A percentile compares a stretch with the other conserved stretches of the same genome.
phyloP scores from a whole-genome alignment of 2,797 vertebrate species.

The Brachymystax lenok region DNA sequence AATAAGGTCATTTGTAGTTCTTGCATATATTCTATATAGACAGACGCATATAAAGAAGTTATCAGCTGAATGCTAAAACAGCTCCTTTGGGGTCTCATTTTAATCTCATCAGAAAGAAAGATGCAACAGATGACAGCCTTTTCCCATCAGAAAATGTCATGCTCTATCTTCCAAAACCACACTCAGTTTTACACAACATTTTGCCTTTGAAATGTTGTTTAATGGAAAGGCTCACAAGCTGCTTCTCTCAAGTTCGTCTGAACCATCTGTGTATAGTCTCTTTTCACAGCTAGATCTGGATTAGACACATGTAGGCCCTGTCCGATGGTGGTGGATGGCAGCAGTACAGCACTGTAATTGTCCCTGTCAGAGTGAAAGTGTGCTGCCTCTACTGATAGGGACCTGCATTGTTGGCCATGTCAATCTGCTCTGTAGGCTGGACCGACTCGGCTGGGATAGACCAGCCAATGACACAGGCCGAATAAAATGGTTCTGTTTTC shows the following conservation, averaged over 20 bases:
- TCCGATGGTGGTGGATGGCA: slow-evolving; percentile 35
- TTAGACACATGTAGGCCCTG: slow-evolving; percentile 41
- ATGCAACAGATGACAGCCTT: slow-evolving; percentile 19
- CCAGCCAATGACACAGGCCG: slow-evolving; percentile 43
- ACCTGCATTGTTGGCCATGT: slow-evolving; percentile 50
- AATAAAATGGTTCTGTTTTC: slow-evolving; percentile 63
- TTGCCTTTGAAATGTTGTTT: background rate
- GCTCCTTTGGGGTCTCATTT: slow-evolving; percentile 12
- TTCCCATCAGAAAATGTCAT: slow-evolving; percentile 33
- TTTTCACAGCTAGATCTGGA: slow-evolving; percentile 47
- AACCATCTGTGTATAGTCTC: background rate
- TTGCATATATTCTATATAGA: background rate
- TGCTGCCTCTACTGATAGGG: slow-evolving; percentile 49
- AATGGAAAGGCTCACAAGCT: background rate
- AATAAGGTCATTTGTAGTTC: background rate
- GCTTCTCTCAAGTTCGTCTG: slow-evolving; percentile 10
- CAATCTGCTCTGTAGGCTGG: slow-evolving; percentile 61
- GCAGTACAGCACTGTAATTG: slow-evolving; percentile 57
- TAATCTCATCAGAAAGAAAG: slow-evolving; percentile 9
- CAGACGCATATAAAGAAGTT: background rate
- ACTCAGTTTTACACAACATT: slow-evolving; percentile 10
- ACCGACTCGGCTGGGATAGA: slow-evolving; percentile 4
- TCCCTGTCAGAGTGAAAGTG: slow-evolving; percentile 60
- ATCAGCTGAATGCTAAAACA: slow-evolving; percentile 12
- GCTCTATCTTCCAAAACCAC: slow-evolving; percentile 42